A percentile compares a stretch with the other conserved stretches of the same genome.
Evolutionary conservation across 2,797 vertebrate genomes (phyloP).

Genomic region (Syndactyla subalaris): DNA sequence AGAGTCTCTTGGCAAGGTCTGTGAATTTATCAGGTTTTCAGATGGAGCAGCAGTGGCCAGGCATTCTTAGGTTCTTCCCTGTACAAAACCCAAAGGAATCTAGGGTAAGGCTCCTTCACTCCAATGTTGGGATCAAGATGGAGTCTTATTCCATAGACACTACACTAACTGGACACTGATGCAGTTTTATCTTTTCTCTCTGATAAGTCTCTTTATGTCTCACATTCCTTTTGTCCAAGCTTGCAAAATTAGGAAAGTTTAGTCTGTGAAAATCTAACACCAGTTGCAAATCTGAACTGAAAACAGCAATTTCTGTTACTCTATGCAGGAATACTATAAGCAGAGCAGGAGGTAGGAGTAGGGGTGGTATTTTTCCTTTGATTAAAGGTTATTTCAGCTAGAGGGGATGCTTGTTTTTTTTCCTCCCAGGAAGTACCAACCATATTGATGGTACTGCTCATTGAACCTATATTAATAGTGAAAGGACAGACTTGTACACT

Average conservation of each 20-base stretch:
- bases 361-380: neutral
- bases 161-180: neutral
- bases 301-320: neutral
- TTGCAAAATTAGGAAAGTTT: neutral
- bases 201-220: neutral
- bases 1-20: neutral
- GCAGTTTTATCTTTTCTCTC: neutral
- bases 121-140: neutral
- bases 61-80: neutral
- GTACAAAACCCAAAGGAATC: neutral
- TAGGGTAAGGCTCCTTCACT: neutral
- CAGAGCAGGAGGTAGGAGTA: accelerated
- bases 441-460: neutral
- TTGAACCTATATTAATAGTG: neutral
- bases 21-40: constrained; percentile 39
- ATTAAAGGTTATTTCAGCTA: neutral
- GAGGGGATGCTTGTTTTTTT: neutral
- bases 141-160: neutral
- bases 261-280: neutral
- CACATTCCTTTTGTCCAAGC: neutral
- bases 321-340: neutral
- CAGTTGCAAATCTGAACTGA: neutral
- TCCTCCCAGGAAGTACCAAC: neutral
- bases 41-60: neutral
- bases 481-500: neutral